phyloP scores from a whole-genome alignment of 2,888 invertebrate genomes.

The Drosophila picticornis region DNA sequence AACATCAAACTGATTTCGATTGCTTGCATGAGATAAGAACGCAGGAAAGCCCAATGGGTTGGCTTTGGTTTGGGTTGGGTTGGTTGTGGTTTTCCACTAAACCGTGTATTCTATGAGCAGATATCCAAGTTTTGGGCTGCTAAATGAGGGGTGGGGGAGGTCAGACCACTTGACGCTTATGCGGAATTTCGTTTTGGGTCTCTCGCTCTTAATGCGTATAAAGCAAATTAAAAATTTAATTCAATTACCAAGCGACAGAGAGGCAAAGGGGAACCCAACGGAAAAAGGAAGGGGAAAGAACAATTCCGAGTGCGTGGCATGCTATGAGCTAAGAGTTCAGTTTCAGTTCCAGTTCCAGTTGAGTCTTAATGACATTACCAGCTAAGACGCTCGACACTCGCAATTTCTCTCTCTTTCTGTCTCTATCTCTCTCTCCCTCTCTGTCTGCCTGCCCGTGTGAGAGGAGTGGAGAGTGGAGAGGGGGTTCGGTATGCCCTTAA shows the following conservation, averaged over 20 bases:
- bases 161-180: conserved; percentile 45
- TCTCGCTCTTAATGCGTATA: conserved; percentile 56
- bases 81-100: not conserved
- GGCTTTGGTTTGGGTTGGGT: not conserved
- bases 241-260: conserved; percentile 59
- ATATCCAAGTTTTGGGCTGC: not conserved
- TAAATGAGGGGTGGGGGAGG: conserved; percentile 13
- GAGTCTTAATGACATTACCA: conserved; percentile 33
- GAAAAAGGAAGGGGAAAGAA: not conserved
- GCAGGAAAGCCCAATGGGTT: not conserved
- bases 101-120: not conserved
- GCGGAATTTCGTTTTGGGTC: conserved; percentile 14
- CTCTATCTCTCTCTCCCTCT: not conserved
- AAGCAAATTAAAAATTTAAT: conserved; percentile 73
- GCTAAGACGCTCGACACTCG: conserved; percentile 15
- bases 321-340: conserved; percentile 23
- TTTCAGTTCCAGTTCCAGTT: not conserved
- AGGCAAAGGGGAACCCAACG: not conserved
- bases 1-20: conserved; percentile 5
- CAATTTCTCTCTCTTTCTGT: not conserved
- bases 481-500: conserved; percentile 30
- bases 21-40: conserved; percentile 52
- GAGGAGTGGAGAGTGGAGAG: too few species aligned
- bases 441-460: not conserved
- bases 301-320: conserved; percentile 2